Evolutionary conservation across 2,797 vertebrate genomes (phyloP).

Genomic region (Myotis findleyi): DNA sequence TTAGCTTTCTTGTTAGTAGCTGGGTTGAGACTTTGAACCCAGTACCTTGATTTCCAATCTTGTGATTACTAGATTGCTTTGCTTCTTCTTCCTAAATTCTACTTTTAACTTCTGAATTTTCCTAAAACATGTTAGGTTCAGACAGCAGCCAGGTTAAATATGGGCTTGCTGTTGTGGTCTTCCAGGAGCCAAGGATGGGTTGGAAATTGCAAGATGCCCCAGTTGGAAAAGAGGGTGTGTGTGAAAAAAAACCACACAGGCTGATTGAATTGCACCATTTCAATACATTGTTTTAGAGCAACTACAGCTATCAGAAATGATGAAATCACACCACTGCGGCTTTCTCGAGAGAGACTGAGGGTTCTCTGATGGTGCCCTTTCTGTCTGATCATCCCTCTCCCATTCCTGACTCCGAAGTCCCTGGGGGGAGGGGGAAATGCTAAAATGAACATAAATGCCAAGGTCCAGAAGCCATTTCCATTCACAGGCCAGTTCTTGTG

Average conservation of each 20-base stretch:
- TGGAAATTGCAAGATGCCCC: background rate
- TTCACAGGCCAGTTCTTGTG: background rate
- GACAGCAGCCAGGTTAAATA: background rate
- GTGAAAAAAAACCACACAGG: background rate
- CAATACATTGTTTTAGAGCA: background rate
- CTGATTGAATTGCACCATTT: background rate
- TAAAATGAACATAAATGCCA: background rate
- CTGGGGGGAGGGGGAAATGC: background rate
- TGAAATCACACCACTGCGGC: background rate
- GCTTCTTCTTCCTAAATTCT: background rate
- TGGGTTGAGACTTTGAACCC: background rate
- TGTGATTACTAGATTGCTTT: background rate
- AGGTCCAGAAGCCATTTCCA: background rate
- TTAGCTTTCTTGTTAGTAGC: background rate
- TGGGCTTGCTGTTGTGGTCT: background rate
- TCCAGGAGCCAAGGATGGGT: background rate
- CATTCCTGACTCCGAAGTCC: background rate
- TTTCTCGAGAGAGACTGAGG: background rate
- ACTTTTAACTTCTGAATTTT: background rate
- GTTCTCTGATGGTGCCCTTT: background rate
- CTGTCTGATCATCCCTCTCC: background rate
- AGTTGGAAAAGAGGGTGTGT: background rate
- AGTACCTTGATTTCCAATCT: background rate
- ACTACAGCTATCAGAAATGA: background rate
- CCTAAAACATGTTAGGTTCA: background rate